Percentiles rank a stretch among this genome's conserved stretches.
phyloP scores from a whole-genome alignment of 2,888 invertebrate species.

The Hecatera dysodea region DNA sequence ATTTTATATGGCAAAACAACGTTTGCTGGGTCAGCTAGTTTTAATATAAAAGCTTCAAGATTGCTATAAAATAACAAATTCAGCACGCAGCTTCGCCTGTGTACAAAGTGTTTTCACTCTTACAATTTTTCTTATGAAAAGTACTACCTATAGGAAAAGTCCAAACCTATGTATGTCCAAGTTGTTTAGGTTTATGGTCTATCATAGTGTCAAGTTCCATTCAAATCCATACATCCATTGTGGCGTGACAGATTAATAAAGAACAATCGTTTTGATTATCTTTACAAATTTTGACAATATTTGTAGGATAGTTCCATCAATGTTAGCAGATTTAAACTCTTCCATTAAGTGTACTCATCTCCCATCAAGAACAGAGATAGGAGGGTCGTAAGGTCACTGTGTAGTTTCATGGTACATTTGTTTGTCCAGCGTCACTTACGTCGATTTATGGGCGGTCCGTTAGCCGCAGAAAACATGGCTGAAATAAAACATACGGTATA shows the following conservation, averaged over 20 bases:
- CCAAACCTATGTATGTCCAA: too few relatives aligned
- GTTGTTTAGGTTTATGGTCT: background rate
- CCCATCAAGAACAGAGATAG: slow-evolving; percentile 12
- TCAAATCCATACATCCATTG: background rate
- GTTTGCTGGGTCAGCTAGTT: too few relatives aligned
- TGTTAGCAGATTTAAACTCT: slow-evolving; percentile 2
- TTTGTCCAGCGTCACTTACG: slow-evolving; percentile 66
- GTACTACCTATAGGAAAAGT: background rate
- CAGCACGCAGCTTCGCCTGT: background rate
- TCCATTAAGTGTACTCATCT: slow-evolving; percentile 10
- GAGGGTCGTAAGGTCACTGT: slow-evolving; percentile 40
- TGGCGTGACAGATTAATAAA: background rate
- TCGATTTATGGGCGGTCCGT: slow-evolving; percentile 70
- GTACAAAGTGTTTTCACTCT: background rate
- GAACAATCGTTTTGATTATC: too few relatives aligned
- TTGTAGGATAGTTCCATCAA: too few relatives aligned
- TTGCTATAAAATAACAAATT: background rate
- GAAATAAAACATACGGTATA: slow-evolving; percentile 43
- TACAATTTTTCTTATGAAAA: background rate
- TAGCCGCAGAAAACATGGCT: slow-evolving; percentile 51
- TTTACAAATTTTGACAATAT: too few relatives aligned
- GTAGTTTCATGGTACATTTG: slow-evolving; percentile 73
- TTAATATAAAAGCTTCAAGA: too few relatives aligned
- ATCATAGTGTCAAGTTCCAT: background rate
- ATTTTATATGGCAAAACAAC: too few relatives aligned